phyloP scores from a whole-genome alignment of 2,888 invertebrate genomes.

The Priocnemis perturbator region DNA sequence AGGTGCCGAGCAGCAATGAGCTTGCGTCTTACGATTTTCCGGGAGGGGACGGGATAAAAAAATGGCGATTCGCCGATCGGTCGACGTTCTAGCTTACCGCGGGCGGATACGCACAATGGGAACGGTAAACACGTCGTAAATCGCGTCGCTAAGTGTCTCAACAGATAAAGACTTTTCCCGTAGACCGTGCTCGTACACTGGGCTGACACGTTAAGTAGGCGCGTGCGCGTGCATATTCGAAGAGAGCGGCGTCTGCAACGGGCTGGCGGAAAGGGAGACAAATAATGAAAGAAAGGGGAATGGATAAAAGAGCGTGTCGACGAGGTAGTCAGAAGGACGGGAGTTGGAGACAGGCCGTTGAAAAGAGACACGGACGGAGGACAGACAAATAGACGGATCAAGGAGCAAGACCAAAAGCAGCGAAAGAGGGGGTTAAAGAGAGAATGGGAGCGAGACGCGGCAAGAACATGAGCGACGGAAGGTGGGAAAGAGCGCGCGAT shows the following conservation, averaged over 20 bases:
- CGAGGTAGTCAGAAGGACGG: not conserved
- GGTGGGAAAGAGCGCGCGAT: not conserved
- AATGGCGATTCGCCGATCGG: not conserved
- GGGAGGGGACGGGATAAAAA: not conserved
- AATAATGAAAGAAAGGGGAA: not conserved
- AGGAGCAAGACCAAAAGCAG: not conserved
- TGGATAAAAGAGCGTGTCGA: not conserved
- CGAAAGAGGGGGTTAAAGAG: not conserved
- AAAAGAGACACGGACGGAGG: not conserved
- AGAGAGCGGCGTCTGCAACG: not conserved
- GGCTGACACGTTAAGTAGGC: not conserved
- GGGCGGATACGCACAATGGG: not conserved
- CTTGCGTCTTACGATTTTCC: no score
- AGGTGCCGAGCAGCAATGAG: not conserved
- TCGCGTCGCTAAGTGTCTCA: not conserved
- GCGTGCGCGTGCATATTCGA: not conserved
- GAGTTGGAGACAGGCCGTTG: conserved; percentile 5
- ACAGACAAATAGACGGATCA: not conserved
- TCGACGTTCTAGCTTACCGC: not conserved
- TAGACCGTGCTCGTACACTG: no score
- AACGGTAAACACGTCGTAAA: conserved; percentile 1
- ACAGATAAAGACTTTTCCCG: not conserved
- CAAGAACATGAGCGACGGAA: not conserved
- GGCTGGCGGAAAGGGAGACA: no score
- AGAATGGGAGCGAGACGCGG: not conserved